A percentile compares a stretch with the other conserved stretches of the same genome.
phyloP scores from a whole-genome alignment of 2,113 vertebrate genomes.

The Percopsis transmontana region DNA sequence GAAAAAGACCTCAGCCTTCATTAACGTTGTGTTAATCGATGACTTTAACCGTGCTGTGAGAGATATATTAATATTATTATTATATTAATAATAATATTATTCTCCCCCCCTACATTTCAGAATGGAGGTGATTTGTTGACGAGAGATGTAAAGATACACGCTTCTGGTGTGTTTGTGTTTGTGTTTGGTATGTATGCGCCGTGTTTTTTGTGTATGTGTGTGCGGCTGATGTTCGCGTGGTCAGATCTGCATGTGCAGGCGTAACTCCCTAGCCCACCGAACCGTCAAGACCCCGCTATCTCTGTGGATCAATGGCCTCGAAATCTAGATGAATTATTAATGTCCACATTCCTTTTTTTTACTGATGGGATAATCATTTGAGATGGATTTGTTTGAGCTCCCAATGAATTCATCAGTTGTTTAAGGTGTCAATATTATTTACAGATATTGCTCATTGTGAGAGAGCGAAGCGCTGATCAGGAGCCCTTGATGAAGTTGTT shows the following conservation, averaged over 20 bases:
- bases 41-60: background rate
- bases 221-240: background rate
- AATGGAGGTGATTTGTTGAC: too few relatives aligned
- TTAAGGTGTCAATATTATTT: slow-evolving; percentile 72
- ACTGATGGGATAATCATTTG: slow-evolving; percentile 76
- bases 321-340: slow-evolving; percentile 77
- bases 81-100: background rate
- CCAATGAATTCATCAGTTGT: slow-evolving; percentile 72
- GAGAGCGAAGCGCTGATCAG: slow-evolving; percentile 49
- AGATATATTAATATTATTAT: background rate
- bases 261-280: slow-evolving; percentile 34
- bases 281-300: slow-evolving; percentile 39
- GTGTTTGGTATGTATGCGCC: slow-evolving; percentile 5
- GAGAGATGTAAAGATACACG: background rate
- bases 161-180: background rate
- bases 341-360: slow-evolving; percentile 71
- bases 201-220: slow-evolving; percentile 1
- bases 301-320: slow-evolving; percentile 67
- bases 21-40: slow-evolving; percentile 22
- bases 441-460: slow-evolving; percentile 43
- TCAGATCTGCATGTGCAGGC: slow-evolving; percentile 12
- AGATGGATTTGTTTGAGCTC: slow-evolving; percentile 66
- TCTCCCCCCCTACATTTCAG: too few relatives aligned
- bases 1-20: slow-evolving; percentile 23
- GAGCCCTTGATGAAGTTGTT: slow-evolving; percentile 40